These are phyloP conservation scores for Belgica antarctica DNA, from an alignment of 2,888 invertebrate genomes.

Conservation along the genomic window DNA sequence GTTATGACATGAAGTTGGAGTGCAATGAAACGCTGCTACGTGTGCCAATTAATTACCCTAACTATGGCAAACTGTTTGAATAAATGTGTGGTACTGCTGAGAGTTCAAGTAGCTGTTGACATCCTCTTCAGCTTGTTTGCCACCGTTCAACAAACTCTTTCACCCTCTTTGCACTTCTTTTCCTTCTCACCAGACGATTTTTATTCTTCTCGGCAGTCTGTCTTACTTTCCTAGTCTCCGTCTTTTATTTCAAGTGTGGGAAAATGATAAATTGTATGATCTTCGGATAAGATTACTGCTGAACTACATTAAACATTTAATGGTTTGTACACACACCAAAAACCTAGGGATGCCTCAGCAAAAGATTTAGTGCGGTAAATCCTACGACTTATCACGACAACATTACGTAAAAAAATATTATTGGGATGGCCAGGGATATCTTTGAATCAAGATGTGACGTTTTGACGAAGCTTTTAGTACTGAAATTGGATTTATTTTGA, in stretches of 20 bases:
- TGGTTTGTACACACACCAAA: conserved; percentile 18
- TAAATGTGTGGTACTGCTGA: not conserved
- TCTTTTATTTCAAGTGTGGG: not conserved
- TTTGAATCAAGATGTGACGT: no score
- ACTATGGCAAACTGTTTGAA: not conserved
- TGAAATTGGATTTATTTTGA: no score
- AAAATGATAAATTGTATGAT: conserved; percentile 29
- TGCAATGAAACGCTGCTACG: not conserved
- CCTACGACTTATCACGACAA: conserved; percentile 27
- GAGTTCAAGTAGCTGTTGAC: not conserved
- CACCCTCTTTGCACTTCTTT: not conserved
- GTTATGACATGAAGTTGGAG: not conserved
- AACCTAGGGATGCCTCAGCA: not conserved
- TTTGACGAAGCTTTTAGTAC: no score
- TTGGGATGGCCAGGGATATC: no score
- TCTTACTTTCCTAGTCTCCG: not conserved
- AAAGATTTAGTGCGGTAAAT: conserved; percentile 14
- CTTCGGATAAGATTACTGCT: conserved; percentile 12
- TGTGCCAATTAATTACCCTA: not conserved
- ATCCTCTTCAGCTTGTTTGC: not conserved
- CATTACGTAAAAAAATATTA: not conserved
- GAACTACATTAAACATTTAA: conserved; percentile 35
- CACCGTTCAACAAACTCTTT: not conserved
- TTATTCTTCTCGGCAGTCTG: not conserved
- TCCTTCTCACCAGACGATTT: not conserved